Evolutionary conservation across 2,888 invertebrate species (phyloP).

Genomic region (Eretmocerus hayati): DNA sequence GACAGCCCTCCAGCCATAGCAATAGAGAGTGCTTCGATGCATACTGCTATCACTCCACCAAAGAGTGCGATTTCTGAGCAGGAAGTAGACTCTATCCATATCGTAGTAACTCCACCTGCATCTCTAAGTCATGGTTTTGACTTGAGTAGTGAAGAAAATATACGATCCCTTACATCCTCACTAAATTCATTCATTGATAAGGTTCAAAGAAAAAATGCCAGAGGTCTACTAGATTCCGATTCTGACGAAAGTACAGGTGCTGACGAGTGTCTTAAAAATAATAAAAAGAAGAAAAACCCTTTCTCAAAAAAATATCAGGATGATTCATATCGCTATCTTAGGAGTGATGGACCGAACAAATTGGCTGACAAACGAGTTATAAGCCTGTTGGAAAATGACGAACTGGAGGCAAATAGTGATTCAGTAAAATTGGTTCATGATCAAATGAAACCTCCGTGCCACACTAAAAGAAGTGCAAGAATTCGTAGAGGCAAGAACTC

Average conservation of each 20-base stretch:
- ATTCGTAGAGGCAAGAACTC: too few relatives aligned
- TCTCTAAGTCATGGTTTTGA: slow-evolving; percentile 6
- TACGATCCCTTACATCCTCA: slow-evolving; percentile 24
- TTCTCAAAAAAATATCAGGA: slow-evolving; percentile 22
- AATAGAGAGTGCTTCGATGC: slow-evolving; percentile 1
- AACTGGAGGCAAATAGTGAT: slow-evolving; percentile 3
- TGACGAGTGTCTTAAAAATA: slow-evolving; percentile 7
- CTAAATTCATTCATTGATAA: slow-evolving; percentile 35
- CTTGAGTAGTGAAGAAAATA: neutral
- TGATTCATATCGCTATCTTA: slow-evolving; percentile 11
- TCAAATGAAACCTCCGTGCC: too few relatives aligned
- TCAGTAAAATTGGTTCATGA: too few relatives aligned
- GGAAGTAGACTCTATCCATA: neutral
- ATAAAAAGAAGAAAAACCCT: slow-evolving; percentile 27
- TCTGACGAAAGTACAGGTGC: slow-evolving; percentile 28
- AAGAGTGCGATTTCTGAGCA: neutral
- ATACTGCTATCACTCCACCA: neutral
- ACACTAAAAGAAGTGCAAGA: too few relatives aligned
- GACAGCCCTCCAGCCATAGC: neutral
- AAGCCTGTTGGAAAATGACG: slow-evolving; percentile 14
- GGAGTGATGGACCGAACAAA: slow-evolving; percentile 1
- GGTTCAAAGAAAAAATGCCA: slow-evolving; percentile 30
- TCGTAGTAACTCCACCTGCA: slow-evolving; percentile 11
- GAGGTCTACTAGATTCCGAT: slow-evolving; percentile 23
- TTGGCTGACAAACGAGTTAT: slow-evolving; percentile 1